Evolutionary conservation across 1,140 invertebrate genomes (phyloP).

Genomic region (Zaprionus taronus): DNA sequence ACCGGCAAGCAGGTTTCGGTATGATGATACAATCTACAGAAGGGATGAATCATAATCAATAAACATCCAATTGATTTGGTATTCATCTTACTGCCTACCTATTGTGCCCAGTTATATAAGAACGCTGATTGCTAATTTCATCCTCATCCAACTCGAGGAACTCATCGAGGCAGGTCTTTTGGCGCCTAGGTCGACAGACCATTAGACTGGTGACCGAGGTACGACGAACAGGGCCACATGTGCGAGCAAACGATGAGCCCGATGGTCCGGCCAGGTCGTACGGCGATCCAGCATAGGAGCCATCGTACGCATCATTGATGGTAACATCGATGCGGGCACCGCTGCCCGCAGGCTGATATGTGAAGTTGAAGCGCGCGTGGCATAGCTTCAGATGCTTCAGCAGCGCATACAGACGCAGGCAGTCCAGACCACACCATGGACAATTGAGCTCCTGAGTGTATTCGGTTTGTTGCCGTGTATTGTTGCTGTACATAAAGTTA

Average conservation of each 20-base stretch:
- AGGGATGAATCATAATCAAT: neutral
- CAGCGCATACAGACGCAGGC: conserved; percentile 93
- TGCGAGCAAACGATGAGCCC: conserved; percentile 88
- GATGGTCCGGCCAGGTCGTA: conserved; percentile 93
- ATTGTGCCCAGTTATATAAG: conserved; percentile 95
- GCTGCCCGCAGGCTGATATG: conserved; percentile 88
- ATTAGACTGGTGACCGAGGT: conserved; percentile 95
- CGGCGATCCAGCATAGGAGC: conserved; percentile 97
- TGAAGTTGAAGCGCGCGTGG: conserved; percentile 96
- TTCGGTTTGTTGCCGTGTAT: conserved; percentile 97
- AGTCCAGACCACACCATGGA: conserved; percentile 97
- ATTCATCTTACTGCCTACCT: conserved; percentile 86
- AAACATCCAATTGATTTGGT: neutral
- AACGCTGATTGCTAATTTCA: conserved; percentile 91
- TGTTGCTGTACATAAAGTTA: conserved; percentile 98
- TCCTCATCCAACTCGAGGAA: conserved; percentile 93
- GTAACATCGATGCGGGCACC: conserved; percentile 97
- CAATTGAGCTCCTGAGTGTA: conserved; percentile 96
- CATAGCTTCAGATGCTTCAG: conserved; percentile 97
- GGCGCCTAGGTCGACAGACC: conserved; percentile 92
- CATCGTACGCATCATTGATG: conserved; percentile 97
- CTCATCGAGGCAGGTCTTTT: conserved; percentile 91
- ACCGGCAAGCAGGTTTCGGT: conserved; percentile 96
- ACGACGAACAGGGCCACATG: conserved; percentile 91
- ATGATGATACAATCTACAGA: conserved; percentile 94